Evolutionary conservation across 2,113 vertebrate species (phyloP).

Genomic region (Sebastes schlegelii): DNA sequence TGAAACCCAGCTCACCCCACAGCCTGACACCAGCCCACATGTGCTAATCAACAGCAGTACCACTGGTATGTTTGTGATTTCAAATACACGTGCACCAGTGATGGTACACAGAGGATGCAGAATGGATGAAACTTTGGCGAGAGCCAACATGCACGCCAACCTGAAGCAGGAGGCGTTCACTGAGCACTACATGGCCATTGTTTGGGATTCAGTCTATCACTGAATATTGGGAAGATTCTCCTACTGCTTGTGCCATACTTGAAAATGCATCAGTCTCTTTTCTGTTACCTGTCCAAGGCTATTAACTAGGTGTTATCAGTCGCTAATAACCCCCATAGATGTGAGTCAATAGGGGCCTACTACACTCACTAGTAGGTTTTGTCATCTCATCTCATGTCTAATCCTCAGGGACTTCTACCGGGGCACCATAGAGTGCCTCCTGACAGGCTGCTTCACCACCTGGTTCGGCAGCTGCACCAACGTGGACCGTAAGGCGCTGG

Average conservation of each 20-base stretch:
- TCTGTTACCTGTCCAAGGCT: not conserved
- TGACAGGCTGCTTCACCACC: too few relatives aligned
- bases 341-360: too few relatives aligned
- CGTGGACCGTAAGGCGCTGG: too few relatives aligned
- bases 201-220: not conserved
- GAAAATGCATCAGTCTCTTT: not conserved
- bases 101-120: not conserved
- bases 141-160: not conserved
- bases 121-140: not conserved
- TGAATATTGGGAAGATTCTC: not conserved
- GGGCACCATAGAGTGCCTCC: too few relatives aligned
- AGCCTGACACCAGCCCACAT: not conserved
- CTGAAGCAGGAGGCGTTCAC: not conserved
- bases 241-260: not conserved
- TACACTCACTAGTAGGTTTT: too few relatives aligned
- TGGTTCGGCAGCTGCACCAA: too few relatives aligned
- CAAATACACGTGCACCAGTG: not conserved
- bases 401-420: too few relatives aligned
- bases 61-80: conserved; percentile 14
- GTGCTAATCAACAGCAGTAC: conserved; percentile 16
- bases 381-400: too few relatives aligned
- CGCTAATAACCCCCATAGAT: not conserved
- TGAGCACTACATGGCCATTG: not conserved
- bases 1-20: not conserved
- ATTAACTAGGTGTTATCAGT: too few relatives aligned